Percentiles rank a stretch among this genome's conserved stretches.
These are phyloP conservation scores for Petrolisthes cinctipes DNA, from an alignment of 2,888 invertebrate species.

Conservation along the genomic window DNA sequence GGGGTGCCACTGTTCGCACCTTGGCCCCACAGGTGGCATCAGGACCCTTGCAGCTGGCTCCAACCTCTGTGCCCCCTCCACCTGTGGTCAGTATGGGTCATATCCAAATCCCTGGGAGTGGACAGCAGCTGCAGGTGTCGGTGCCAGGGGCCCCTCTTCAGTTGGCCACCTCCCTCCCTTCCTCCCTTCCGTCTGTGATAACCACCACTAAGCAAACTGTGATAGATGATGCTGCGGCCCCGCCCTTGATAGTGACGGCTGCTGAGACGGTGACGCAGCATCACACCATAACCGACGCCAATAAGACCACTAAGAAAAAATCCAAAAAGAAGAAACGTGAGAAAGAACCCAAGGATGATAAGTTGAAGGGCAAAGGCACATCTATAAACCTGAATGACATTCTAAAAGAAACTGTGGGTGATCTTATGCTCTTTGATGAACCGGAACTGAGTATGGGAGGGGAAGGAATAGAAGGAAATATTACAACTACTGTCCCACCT, in stretches of 20 bases:
- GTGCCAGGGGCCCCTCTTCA: constrained; percentile 50
- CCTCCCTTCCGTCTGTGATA: constrained; percentile 64
- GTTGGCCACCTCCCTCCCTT: constrained; percentile 59
- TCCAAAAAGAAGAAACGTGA: constrained; percentile 65
- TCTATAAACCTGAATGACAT: constrained; percentile 64
- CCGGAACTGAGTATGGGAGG: constrained; percentile 55
- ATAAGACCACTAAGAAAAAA: constrained; percentile 62
- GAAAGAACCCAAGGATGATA: constrained; percentile 60
- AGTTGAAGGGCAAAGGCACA: constrained; percentile 53
- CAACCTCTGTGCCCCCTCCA: constrained; percentile 50
- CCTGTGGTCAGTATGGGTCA: constrained; percentile 58
- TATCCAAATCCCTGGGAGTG: constrained; percentile 51
- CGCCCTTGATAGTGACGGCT: constrained; percentile 45
- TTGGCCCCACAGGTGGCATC: constrained; percentile 58
- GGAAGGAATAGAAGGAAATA: constrained; percentile 47
- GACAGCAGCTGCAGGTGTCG: constrained; percentile 58
- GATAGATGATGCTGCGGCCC: constrained; percentile 60
- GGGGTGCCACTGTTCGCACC: constrained; percentile 56
- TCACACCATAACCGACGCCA: constrained; percentile 46
- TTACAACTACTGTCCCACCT: constrained; percentile 17
- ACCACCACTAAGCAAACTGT: constrained; percentile 62
- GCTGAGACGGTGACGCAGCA: constrained; percentile 51
- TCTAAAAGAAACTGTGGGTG: constrained; percentile 63
- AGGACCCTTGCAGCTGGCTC: constrained; percentile 59
- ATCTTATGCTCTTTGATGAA: constrained; percentile 63